phyloP scores from a whole-genome alignment of 2,113 vertebrate genomes.

The Ceyx cyanopectus region DNA sequence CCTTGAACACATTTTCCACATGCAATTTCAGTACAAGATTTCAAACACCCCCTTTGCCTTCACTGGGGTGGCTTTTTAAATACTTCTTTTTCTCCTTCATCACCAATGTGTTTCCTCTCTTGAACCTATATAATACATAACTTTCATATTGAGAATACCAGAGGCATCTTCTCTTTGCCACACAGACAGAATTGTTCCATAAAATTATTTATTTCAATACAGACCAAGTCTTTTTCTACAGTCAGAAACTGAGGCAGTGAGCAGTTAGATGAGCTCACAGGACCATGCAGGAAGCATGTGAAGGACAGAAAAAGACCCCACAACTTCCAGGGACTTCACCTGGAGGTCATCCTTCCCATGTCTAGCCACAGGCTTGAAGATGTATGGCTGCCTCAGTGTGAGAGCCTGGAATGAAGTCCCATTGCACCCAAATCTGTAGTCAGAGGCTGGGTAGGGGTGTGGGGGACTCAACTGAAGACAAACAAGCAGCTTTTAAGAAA shows the following conservation, averaged over 20 bases:
- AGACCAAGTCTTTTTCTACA: background rate
- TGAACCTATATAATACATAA: slow-evolving; percentile 57
- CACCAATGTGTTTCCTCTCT: slow-evolving; percentile 61
- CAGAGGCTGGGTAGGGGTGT: background rate
- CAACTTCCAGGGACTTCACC: background rate
- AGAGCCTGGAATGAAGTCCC: background rate
- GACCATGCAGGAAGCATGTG: background rate
- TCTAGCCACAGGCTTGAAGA: background rate
- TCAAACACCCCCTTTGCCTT: slow-evolving; percentile 41
- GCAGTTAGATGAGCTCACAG: background rate
- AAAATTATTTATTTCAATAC: background rate
- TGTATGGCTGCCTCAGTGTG: background rate
- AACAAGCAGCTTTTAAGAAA: background rate
- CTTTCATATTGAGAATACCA: slow-evolving; percentile 67
- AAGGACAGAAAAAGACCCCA: background rate
- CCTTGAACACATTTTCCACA: background rate
- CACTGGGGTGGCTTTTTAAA: slow-evolving; percentile 50
- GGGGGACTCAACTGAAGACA: background rate
- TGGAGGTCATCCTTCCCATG: accelerated
- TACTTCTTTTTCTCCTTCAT: slow-evolving; percentile 23
- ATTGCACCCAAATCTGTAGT: background rate
- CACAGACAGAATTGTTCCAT: background rate
- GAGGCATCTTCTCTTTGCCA: slow-evolving; percentile 30
- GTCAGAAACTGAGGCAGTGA: background rate
- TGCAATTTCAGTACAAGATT: slow-evolving; percentile 43